phyloP scores from a whole-genome alignment of 1,140 invertebrate species.

The Drosophila truncata region DNA sequence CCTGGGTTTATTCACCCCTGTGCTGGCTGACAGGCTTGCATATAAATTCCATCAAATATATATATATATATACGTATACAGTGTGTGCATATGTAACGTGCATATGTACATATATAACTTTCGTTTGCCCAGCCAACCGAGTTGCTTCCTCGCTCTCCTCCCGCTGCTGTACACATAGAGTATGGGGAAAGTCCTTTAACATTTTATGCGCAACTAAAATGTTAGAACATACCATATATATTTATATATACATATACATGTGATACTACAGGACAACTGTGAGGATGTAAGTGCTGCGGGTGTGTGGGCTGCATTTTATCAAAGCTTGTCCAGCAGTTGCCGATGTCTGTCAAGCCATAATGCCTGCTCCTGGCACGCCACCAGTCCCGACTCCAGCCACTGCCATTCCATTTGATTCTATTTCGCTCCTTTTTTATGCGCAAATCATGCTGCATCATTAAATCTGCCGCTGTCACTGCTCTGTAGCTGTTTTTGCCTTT shows the following conservation, averaged over 20 bases:
- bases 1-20: conserved; percentile 68
- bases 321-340: conserved; percentile 63
- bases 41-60: conserved; percentile 9
- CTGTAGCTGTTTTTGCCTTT: conserved; percentile 41
- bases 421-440: conserved; percentile 74
- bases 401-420: conserved; percentile 47
- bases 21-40: conserved; percentile 12
- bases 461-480: conserved; percentile 65
- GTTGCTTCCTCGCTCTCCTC: conserved; percentile 4
- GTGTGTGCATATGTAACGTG: conserved; percentile 8
- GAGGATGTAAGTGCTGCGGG: conserved; percentile 14
- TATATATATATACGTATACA: neutral
- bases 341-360: conserved; percentile 65
- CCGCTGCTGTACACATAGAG: conserved; percentile 18
- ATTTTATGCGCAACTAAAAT: conserved; percentile 67
- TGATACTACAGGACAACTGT: conserved; percentile 1
- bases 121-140: conserved; percentile 44
- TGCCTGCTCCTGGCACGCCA: conserved; percentile 20
- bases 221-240: conserved; percentile 13
- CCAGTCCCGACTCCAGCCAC: conserved; percentile 13
- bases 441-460: conserved; percentile 84
- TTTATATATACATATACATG: neutral
- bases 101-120: conserved; percentile 44
- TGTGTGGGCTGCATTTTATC: conserved; percentile 68
- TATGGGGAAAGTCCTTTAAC: conserved; percentile 47